These are phyloP conservation scores for Podarcis muralis DNA, from an alignment of 2,113 vertebrate genomes.

Conservation along the genomic window DNA sequence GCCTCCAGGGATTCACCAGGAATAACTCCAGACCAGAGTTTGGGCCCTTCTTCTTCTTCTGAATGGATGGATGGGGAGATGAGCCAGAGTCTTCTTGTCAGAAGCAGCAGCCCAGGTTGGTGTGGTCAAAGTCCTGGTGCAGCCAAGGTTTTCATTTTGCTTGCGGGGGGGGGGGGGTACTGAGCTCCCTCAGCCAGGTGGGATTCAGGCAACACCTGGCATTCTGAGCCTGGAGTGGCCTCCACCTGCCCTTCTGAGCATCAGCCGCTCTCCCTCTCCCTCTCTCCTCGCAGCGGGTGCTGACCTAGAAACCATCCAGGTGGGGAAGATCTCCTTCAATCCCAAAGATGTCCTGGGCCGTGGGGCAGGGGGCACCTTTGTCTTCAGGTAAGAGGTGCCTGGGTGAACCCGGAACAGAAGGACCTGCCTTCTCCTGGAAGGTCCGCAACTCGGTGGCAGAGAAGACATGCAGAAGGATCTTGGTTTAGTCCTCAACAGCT, in stretches of 20 bases:
- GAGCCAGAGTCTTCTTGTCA: rapidly evolving
- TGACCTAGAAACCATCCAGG: constrained; percentile 73
- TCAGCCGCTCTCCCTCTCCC: not conserved
- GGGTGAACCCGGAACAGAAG: not conserved
- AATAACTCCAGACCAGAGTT: not conserved
- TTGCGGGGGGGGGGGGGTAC: not conserved
- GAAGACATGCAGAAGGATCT: too few species aligned
- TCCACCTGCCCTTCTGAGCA: not conserved
- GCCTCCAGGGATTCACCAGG: rapidly evolving
- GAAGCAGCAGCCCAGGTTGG: not conserved
- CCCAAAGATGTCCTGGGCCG: constrained; percentile 88
- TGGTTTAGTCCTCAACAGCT: too few species aligned
- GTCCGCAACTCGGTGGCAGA: too few species aligned
- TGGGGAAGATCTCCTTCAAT: constrained; percentile 94
- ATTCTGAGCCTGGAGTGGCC: not conserved
- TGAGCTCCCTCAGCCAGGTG: not conserved
- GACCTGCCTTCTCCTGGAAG: too few species aligned
- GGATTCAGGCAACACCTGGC: not conserved
- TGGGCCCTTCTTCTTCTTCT: rapidly evolving
- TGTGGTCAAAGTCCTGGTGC: not conserved
- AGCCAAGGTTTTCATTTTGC: not conserved
- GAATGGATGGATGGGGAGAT: rapidly evolving
- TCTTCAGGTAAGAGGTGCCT: constrained; percentile 84
- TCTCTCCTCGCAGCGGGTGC: constrained; percentile 39
- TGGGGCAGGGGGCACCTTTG: constrained; percentile 91